Evolutionary conservation across 2,888 invertebrate genomes (phyloP).

Genomic region (Eristalis arbustorum): DNA sequence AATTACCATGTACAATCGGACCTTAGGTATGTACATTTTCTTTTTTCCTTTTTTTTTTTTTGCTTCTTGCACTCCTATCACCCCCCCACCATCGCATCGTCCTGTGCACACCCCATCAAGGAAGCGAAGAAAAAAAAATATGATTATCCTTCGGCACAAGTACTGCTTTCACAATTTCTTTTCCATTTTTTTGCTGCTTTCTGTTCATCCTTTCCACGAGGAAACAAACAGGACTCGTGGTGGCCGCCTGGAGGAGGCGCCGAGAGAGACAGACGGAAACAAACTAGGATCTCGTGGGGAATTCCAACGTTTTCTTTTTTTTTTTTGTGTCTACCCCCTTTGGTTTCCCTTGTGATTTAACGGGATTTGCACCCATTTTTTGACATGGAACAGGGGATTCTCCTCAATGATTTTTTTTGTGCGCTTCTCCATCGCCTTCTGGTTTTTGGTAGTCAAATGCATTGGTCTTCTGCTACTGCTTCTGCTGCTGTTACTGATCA

Average conservation of each 20-base stretch:
- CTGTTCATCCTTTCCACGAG: conserved; percentile 37
- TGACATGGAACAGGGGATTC: conserved; percentile 2
- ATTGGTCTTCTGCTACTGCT: conserved; percentile 19
- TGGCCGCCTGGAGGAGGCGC: background rate
- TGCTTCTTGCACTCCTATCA: background rate
- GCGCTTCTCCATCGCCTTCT: conserved; percentile 9
- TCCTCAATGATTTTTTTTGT: background rate
- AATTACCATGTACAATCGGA: conserved; percentile 79
- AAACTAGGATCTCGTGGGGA: conserved; percentile 33
- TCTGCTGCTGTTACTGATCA: conserved; percentile 1
- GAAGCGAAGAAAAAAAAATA: conserved; percentile 19
- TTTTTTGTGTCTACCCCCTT: background rate
- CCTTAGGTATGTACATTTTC: conserved; percentile 74
- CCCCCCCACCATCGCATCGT: background rate
- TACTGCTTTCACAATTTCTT: conserved; percentile 67
- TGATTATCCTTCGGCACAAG: conserved; percentile 68
- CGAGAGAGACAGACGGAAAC: conserved; percentile 2
- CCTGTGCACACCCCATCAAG: background rate
- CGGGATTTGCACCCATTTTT: conserved; percentile 48
- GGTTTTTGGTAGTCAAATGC: conserved; percentile 41
- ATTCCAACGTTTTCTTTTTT: conserved; percentile 29
- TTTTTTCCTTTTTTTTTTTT: background rate
- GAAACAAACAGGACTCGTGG: conserved; percentile 25
- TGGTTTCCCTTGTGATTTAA: conserved; percentile 51
- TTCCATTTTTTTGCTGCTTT: background rate